A percentile compares a stretch with the other conserved stretches of the same genome.
Conservation (phyloP, 2,797 vertebrate species). For the Thamnophis elegans region DNA sequence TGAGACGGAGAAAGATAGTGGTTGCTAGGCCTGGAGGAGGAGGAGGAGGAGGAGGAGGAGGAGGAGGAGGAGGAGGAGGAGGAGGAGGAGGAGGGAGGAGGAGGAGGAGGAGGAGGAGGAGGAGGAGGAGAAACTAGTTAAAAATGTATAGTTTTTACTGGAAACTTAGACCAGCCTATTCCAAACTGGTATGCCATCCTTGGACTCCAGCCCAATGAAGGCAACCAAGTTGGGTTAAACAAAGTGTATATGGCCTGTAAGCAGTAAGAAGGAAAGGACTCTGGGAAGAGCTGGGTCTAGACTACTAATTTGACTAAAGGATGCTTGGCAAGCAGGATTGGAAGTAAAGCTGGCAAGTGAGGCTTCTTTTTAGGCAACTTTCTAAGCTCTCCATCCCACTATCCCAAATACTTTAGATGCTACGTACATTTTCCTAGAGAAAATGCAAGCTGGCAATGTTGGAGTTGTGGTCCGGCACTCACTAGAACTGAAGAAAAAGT, state of each 20-base stretch:
- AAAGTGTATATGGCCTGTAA: neutral
- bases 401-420: neutral
- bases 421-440: neutral
- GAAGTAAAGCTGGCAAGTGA: neutral
- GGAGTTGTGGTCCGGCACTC: neutral
- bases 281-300: neutral
- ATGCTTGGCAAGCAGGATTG: neutral
- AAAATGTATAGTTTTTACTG: neutral
- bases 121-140: neutral
- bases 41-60: too few relatives aligned
- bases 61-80: neutral
- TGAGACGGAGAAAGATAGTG: neutral
- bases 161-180: neutral
- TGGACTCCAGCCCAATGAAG: neutral
- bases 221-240: neutral
- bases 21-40: too few relatives aligned
- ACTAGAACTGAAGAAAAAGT: neutral
- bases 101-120: neutral
- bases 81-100: too few relatives aligned
- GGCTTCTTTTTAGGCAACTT: neutral
- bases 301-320: neutral
- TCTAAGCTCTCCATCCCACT: neutral
- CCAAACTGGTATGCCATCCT: neutral
- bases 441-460: neutral
- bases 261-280: neutral